Conservation (phyloP, 2,888 invertebrate species). For the Parnassius smintheus region DNA sequence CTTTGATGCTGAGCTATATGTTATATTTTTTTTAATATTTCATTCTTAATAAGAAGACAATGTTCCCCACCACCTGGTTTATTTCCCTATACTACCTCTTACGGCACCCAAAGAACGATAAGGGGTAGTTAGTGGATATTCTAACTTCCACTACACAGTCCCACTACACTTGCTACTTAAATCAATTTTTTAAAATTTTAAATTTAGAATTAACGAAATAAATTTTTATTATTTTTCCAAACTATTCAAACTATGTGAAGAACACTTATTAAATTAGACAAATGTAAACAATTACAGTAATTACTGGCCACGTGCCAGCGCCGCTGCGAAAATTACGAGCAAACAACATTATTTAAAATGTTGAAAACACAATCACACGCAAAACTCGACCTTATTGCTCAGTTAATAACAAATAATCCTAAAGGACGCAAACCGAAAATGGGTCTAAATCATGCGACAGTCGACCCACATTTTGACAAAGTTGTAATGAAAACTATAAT, state of each 20-base stretch:
- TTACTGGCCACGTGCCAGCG: conserved; percentile 38
- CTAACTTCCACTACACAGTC: no score
- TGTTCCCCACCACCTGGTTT: no score
- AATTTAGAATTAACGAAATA: no score
- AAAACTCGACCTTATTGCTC: neutral
- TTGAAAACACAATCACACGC: neutral
- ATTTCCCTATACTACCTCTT: no score
- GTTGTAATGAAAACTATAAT: neutral
- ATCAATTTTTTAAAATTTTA: no score
- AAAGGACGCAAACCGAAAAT: neutral
- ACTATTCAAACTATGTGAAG: neutral
- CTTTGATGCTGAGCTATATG: no score
- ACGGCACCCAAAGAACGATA: no score
- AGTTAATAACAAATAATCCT: neutral
- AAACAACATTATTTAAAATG: conserved; percentile 1
- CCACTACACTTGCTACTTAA: no score
- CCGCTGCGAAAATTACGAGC: conserved; percentile 27
- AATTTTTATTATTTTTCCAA: no score
- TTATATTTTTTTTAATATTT: no score
- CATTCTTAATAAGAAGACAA: no score
- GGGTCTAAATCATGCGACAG: neutral
- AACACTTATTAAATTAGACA: conserved; percentile 39
- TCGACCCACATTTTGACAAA: neutral
- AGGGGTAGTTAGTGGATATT: no score
- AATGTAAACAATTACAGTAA: conserved; percentile 40